Base-by-base conservation (phyloP, 1,140 invertebrate species). In the Holotrichia oblita region DNA sequence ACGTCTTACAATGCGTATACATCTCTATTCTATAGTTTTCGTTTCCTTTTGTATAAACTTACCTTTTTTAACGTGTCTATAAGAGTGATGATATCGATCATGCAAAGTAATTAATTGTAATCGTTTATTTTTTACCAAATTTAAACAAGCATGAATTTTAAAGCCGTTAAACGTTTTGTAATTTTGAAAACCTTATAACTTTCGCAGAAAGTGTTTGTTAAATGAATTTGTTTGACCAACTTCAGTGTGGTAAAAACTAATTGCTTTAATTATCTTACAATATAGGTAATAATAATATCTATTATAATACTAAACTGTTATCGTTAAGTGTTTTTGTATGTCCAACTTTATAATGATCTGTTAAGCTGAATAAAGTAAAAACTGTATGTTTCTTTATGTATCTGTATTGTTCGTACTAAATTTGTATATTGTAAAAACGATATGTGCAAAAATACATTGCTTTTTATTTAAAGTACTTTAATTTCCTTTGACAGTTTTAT, bases 271-370 rank as follows among this genome's bases (percentile, higher is more conserved):
- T 55, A 55, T 55, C 17, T 6, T 55, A 55, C 17, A n/a, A 55
- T 55, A 55, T 55, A 55, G 17, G 27, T 34, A 34, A 34, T 34
- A 34, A 34, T 34, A 34, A 48, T 48, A 14, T 48, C 10, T 22
- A 69, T 10, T 7, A 34, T 69, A 69, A 69, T 69, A 69, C 22
- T 69, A 27, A 27, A 69, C 17, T 69, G 61, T 69, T 69, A 69
- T 22, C 22, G 61, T 69, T 69, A 69, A 24, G 61, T 69, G 61
- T 69, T 69, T 69, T 69, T 69, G 61, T 69, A 69, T 69, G 61
- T 69, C 22, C 61, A 69, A 69, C 61, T 69, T 69, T 69, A 69
- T 34, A 27, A 69, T 69, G 27, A 10, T 69, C 22, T 69, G 22
- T 69, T 69, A 69, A 27, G 61, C 12, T 69, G 22, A 12, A 27